Evolutionary conservation across 2,888 invertebrate genomes (phyloP), one percentile per base, ranked within the genome.

Genomic region (Diadromus collaris): DNA sequence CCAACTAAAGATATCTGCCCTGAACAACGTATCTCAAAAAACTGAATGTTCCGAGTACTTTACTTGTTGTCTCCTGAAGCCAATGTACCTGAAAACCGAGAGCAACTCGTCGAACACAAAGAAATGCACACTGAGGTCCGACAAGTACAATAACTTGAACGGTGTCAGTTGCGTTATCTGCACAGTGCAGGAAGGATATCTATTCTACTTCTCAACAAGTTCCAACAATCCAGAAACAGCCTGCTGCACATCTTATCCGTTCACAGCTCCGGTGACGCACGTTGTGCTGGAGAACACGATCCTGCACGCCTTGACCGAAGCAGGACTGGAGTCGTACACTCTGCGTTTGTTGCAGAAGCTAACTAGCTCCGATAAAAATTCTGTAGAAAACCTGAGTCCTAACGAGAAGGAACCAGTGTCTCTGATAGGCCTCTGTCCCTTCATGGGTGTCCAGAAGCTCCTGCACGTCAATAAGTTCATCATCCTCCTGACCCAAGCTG

Each of bases 241-340:
- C 34, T 83, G 90, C 34, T 83, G 90, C 64, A 89, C 88, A 0
- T 87, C 88, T 54, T 96, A 96, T 88, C 94, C 94, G 4, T 95
- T 95, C 82, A 95, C 95, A 0, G 94, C 95, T 1, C 94, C 94
- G 4, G 94, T 95, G 21, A 92, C 93, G 80, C 92, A 94, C 85
- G 93, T 95, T 41, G 93, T 93, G 38, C 91, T 95, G 79, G 95
- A 95, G 85, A 93, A 94, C 83, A 93, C 93, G 79, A 93, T 94
- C 63, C 88, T 95, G n/a, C 95, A 96, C 87, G 95, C 95, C 0
- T 90, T 96, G 21, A 96, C 96, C 0, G 94, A 94, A 79, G 94
- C 94, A 74, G 96, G 96, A 0, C 91, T 96, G 54, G 96, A 96
- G 89, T 94, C 95, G 0, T 96, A 96, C 86, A 96, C 96, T 0